Base-by-base conservation (phyloP, 2,113 vertebrate species). In the Chaenocephalus aceratus region DNA sequence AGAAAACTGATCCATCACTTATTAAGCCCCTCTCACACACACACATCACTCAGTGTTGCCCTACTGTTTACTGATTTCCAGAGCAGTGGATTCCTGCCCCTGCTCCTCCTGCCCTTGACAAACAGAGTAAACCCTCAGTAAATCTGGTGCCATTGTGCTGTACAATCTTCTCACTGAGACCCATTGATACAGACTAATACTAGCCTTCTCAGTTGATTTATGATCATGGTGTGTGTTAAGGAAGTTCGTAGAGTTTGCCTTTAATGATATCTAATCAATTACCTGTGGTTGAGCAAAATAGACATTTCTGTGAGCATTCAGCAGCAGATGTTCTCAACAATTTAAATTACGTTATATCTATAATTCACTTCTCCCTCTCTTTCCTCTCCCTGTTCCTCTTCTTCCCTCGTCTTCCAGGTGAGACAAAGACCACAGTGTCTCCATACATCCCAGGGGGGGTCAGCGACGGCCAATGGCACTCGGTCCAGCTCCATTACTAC, bases 381-480 rank as follows among this genome's bases (percentile, higher is more conserved):
- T 14, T 30, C 4, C 10, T 23, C 52, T 14, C 21, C 53, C 26
- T 75, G 8, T 14, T 30, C 4, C 12, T 23, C 52, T 14, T 26
- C 53, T 34, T 75, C 2, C 52, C 13, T 41, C 15, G 2, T 63
- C 64, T 10, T 81, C 65, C 81, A 99, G 98, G 98, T 8, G 97
- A 99, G 92, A 94, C 96, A 3, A 97, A 95, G 16, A 99, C 98
- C 0, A 98, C 94, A 0, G 98, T 99, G 88, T 92, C 96, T 0
- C 97, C 98, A 0, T 96, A 96, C 8, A 75, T 98, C 41, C 93
- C 70, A 0, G 97, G 97, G 0, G 98, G 98, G 1, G 97, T 99
- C 83, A 99, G 98, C 0, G 97, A 99, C 0, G 97, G 98, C 54
- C 97, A 95, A 69, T 99, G 98, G 98, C 98, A 99, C 83, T 96